Conservation (phyloP, 2,113 vertebrate species). For the Mandrillus leucophaeus region DNA sequence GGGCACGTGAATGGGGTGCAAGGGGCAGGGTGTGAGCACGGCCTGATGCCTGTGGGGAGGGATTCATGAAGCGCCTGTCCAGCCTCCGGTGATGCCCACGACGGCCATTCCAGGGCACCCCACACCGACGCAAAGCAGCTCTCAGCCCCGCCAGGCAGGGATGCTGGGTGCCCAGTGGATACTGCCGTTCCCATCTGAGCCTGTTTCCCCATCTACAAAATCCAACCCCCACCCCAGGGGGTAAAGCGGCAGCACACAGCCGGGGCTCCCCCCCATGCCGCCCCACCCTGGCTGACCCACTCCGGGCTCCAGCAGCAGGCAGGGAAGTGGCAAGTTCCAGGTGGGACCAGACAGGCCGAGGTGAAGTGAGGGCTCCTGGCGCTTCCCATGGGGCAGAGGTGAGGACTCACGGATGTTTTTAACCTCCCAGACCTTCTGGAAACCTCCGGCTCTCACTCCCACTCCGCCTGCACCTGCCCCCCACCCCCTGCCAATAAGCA, state of each 20-base stretch:
- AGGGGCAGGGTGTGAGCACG: accelerated
- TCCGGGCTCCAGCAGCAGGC: neutral
- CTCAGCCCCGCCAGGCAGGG: no score
- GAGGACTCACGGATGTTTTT: neutral
- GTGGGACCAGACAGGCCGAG: no score
- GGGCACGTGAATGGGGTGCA: accelerated
- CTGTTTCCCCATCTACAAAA: neutral
- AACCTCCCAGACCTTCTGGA: neutral
- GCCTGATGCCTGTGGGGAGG: no score
- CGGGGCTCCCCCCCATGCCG: neutral
- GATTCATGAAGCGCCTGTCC: no score
- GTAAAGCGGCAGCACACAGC: neutral
- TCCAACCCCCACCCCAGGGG: accelerated
- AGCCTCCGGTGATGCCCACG: neutral
- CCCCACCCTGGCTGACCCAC: neutral
- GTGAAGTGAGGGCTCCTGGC: no score
- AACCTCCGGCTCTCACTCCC: neutral
- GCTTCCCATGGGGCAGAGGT: accelerated
- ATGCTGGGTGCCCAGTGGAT: neutral
- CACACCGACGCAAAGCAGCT: accelerated
- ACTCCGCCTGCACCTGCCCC: accelerated
- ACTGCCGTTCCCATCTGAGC: neutral
- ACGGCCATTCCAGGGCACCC: neutral
- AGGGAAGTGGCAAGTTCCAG: neutral
- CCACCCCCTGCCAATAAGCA: accelerated